Evolutionary conservation across 2,888 invertebrate genomes (phyloP).

Genomic region (Drosophila merina): DNA sequence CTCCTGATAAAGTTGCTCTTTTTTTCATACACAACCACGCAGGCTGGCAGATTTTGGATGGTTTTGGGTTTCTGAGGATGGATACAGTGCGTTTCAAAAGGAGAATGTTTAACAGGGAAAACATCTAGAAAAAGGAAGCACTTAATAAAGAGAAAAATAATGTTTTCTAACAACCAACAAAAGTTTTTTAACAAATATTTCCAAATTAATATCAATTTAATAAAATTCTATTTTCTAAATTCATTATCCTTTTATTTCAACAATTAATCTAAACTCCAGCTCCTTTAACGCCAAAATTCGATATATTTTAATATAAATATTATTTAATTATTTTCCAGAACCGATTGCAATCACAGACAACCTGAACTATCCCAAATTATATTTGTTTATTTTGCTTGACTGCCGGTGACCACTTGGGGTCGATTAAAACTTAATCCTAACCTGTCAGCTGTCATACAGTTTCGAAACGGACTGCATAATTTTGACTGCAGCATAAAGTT

Average conservation of each 20-base stretch:
- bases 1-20: constrained; percentile 57
- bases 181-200: too few relatives aligned
- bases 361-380: neutral
- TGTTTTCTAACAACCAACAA: too few relatives aligned
- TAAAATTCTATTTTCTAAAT: too few relatives aligned
- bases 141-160: too few relatives aligned
- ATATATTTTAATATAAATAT: neutral
- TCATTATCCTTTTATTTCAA: too few relatives aligned
- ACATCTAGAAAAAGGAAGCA: too few relatives aligned
- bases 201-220: too few relatives aligned
- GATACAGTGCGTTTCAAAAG: constrained; percentile 25
- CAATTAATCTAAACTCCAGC: neutral
- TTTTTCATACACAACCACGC: constrained; percentile 48
- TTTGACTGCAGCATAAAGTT: constrained; percentile 77
- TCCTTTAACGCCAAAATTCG: neutral
- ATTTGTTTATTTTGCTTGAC: neutral
- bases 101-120: neutral
- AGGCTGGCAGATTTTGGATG: constrained; percentile 51
- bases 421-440: constrained; percentile 24
- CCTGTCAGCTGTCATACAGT: constrained; percentile 23
- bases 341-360: neutral
- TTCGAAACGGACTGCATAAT: constrained; percentile 51
- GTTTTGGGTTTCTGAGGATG: constrained; percentile 41
- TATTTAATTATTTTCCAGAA: constrained; percentile 8
- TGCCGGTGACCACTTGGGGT: constrained; percentile 1